Evolutionary conservation across 1,140 invertebrate genomes (phyloP).

Genomic region (Phortica variegata): DNA sequence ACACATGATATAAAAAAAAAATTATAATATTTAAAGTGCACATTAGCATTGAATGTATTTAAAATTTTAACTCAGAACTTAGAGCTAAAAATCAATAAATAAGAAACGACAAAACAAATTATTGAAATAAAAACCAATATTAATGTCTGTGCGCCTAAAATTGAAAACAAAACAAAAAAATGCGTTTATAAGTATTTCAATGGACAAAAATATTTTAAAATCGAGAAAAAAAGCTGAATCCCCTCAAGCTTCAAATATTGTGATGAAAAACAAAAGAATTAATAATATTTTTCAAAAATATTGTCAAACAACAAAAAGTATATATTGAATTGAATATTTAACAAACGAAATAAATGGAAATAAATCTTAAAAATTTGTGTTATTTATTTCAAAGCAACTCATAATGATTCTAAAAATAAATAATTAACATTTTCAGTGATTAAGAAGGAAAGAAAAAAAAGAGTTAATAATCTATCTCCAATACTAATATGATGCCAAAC

Average conservation of each 20-base stretch:
- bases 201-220: no score
- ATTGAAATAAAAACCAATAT: constrained; percentile 7
- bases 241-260: no score
- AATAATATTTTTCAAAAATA: constrained; percentile 20
- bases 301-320: constrained; percentile 1
- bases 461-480: no score
- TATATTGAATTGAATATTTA: background rate
- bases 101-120: constrained; percentile 2
- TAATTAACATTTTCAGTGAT: no score
- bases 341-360: background rate
- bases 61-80: no score
- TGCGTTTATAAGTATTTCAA: no score
- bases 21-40: constrained; percentile 19
- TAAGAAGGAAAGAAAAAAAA: no score
- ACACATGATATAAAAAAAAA: constrained; percentile 34
- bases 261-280: constrained; percentile 6
- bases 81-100: constrained; percentile 28
- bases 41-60: no score
- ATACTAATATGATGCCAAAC: no score
- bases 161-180: background rate
- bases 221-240: no score
- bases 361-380: background rate
- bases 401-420: no score
- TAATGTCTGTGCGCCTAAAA: no score
- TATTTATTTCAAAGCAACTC: background rate